phyloP scores from a whole-genome alignment of 2,797 vertebrate genomes.

The Labeo calbasu region DNA sequence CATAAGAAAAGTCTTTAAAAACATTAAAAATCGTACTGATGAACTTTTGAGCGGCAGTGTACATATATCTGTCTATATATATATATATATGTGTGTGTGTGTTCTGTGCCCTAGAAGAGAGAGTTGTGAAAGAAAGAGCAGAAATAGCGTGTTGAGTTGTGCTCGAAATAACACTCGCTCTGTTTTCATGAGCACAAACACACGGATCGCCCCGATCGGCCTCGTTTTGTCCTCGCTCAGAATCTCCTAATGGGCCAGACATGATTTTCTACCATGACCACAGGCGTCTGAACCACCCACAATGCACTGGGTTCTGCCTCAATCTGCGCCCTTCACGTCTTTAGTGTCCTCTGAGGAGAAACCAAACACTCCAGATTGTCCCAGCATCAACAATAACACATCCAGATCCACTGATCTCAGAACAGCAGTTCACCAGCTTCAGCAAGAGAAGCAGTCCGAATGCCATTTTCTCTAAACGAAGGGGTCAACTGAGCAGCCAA shows the following conservation, averaged over 20 bases:
- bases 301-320: not conserved
- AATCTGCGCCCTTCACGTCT: not conserved
- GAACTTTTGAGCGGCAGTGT: no score
- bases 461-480: no score
- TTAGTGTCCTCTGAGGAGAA: not conserved
- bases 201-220: not conserved
- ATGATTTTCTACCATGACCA: constrained; percentile 26
- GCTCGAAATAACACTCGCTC: no score
- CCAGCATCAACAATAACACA: not conserved
- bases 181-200: not conserved
- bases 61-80: no score
- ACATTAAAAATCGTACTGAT: no score
- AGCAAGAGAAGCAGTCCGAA: no score
- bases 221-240: not conserved
- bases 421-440: not conserved
- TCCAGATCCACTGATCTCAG: not conserved
- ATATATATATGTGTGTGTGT: no score
- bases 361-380: not conserved
- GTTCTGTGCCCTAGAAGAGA: not conserved
- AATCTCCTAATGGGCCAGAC: constrained; percentile 12
- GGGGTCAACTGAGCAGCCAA: no score
- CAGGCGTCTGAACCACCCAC: constrained; percentile 48
- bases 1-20: no score
- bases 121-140: not conserved
- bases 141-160: not conserved